phyloP scores from a whole-genome alignment of 2,888 invertebrate species.

The Seladonia tumulorum region DNA sequence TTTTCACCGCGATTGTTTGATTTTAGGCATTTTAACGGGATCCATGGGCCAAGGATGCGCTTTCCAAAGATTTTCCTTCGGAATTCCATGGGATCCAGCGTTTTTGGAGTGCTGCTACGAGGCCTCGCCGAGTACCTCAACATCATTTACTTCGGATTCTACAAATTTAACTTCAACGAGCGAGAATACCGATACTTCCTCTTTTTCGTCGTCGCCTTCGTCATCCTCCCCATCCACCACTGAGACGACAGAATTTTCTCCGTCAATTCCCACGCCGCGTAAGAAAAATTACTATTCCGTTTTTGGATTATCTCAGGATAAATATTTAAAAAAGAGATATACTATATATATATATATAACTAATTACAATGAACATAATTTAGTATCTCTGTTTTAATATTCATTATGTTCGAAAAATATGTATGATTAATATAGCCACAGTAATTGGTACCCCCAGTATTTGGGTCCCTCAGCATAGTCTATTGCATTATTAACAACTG shows the following conservation, averaged over 20 bases:
- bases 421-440: no score
- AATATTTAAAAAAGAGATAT: no score
- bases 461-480: no score
- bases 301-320: not conserved
- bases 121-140: conserved; percentile 74
- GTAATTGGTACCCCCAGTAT: no score
- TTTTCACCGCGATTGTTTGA: not conserved
- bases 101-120: conserved; percentile 87
- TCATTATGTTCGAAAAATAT: no score
- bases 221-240: conserved; percentile 47
- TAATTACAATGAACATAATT: no score
- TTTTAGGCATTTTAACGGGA: conserved; percentile 86
- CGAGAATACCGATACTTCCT: conserved; percentile 44
- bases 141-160: conserved; percentile 52
- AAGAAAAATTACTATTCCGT: not conserved
- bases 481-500: no score
- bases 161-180: conserved; percentile 52
- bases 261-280: conserved; percentile 67
- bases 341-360: no score
- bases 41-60: conserved; percentile 86
- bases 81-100: conserved; percentile 87
- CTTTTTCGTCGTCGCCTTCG: conserved; percentile 49
- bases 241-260: conserved; percentile 53
- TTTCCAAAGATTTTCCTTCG: conserved; percentile 86
- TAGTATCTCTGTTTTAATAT: no score